A percentile compares a stretch with the other conserved stretches of the same genome.
Evolutionary conservation across 2,888 invertebrate species (phyloP).

Genomic region (Itoplectis maculator): DNA sequence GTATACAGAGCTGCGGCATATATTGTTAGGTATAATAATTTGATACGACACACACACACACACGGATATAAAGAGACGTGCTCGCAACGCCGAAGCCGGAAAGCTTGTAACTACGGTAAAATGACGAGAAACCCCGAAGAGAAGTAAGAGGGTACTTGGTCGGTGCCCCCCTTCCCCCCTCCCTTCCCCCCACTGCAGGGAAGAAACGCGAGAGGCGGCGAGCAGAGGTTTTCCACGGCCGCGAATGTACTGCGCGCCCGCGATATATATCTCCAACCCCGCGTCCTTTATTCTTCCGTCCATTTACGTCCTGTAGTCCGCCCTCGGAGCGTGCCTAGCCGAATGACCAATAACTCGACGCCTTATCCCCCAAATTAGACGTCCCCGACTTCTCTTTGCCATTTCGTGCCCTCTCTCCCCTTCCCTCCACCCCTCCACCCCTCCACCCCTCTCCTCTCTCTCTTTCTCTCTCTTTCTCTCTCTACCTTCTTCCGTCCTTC

Average conservation of each 20-base stretch:
- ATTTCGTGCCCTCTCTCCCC: slow-evolving; percentile 33
- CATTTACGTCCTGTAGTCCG: slow-evolving; percentile 73
- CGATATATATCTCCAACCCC: slow-evolving; percentile 60
- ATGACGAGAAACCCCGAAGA: slow-evolving; percentile 21
- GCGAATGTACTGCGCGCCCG: slow-evolving; percentile 48
- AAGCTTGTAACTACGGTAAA: slow-evolving; percentile 26
- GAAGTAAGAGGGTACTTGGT: slow-evolving; percentile 15
- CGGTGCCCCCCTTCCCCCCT: background rate
- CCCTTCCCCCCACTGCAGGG: slow-evolving; percentile 4
- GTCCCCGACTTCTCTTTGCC: slow-evolving; percentile 62
- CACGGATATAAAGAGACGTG: background rate
- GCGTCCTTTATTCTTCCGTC: slow-evolving; percentile 69
- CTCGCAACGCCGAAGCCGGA: background rate
- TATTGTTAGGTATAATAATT: background rate
- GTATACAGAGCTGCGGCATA: background rate
- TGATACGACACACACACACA: background rate
- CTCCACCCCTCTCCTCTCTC: slow-evolving; percentile 30
- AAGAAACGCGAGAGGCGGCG: slow-evolving; percentile 19
- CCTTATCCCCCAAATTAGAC: slow-evolving; percentile 79
- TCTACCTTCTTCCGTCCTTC: slow-evolving; percentile 33
- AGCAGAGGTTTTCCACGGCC: slow-evolving; percentile 22
- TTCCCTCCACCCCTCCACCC: slow-evolving; percentile 8
- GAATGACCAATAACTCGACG: slow-evolving; percentile 79
- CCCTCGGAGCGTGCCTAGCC: slow-evolving; percentile 60
- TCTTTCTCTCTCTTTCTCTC: slow-evolving; percentile 54